These are phyloP conservation scores for Enteromius trimaculatus DNA, from an alignment of 2,797 vertebrate genomes.

Conservation along the genomic window DNA sequence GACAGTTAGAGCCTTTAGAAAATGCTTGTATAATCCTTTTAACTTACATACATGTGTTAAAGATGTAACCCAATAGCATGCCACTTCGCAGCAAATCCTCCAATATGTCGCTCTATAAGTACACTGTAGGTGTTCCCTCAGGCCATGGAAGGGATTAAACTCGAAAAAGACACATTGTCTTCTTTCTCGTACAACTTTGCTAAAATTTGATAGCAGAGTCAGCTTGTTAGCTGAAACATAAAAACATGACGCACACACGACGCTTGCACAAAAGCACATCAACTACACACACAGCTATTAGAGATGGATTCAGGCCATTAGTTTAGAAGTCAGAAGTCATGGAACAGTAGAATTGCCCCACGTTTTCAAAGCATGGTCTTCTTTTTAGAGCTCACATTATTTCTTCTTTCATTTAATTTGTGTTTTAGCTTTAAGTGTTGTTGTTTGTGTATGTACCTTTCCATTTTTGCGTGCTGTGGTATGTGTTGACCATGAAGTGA, in stretches of 20 bases:
- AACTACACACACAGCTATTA: constrained; percentile 43
- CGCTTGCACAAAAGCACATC: constrained; percentile 56
- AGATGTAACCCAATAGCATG: not conserved
- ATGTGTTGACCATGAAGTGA: constrained; percentile 74
- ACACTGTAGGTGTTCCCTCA: constrained; percentile 16
- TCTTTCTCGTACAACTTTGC: constrained; percentile 5
- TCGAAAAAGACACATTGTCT: not conserved
- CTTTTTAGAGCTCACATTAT: constrained; percentile 73
- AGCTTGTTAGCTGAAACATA: constrained; percentile 27
- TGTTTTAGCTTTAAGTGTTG: constrained; percentile 63
- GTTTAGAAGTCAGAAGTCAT: constrained; percentile 46
- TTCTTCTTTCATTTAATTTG: constrained; percentile 47
- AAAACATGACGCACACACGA: not conserved
- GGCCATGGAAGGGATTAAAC: constrained; percentile 34
- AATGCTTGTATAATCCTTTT: not conserved
- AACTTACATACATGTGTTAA: not conserved
- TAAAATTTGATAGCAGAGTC: constrained; percentile 25
- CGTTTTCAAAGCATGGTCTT: constrained; percentile 80
- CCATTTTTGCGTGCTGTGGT: constrained; percentile 71
- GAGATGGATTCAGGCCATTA: constrained; percentile 44
- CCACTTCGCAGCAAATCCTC: constrained; percentile 3
- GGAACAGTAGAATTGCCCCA: constrained; percentile 66
- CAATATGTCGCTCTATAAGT: constrained; percentile 3
- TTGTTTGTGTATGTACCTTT: constrained; percentile 65
- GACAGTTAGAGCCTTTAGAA: constrained; percentile 23